A percentile compares a stretch with the other conserved stretches of the same genome.
Conservation (phyloP, 23 tunicate genomes). For the Corella eumyota region DNA sequence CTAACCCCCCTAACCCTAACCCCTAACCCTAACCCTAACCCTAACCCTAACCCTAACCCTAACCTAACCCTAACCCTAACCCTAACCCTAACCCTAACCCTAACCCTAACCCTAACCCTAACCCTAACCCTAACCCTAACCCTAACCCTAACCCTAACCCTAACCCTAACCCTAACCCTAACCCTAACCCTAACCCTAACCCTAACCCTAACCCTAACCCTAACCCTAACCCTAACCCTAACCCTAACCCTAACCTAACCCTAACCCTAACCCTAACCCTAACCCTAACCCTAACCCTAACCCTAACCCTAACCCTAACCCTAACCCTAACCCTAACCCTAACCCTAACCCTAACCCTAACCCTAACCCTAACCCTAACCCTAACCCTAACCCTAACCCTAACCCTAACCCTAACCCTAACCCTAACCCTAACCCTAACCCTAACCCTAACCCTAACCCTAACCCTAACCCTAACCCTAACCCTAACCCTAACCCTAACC, state of each 20-base stretch:
- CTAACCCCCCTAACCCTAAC: constrained; percentile 83
- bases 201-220: constrained; percentile 51
- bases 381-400: constrained; percentile 27
- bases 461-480: constrained; percentile 27
- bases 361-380: constrained; percentile 28
- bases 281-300: constrained; percentile 39
- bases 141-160: constrained; percentile 48
- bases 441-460: constrained; percentile 20
- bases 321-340: constrained; percentile 20
- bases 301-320: constrained; percentile 28
- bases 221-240: constrained; percentile 62
- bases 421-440: constrained; percentile 34
- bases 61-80: constrained; percentile 54
- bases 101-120: constrained; percentile 48
- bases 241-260: constrained; percentile 35
- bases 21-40: constrained; percentile 51
- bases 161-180: constrained; percentile 26
- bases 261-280: constrained; percentile 64
- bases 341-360: constrained; percentile 21
- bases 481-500: constrained; percentile 41
- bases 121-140: constrained; percentile 48
- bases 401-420: constrained; percentile 29
- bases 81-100: constrained; percentile 58
- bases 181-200: constrained; percentile 55
- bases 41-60: constrained; percentile 49